Evolutionary conservation across 2,888 invertebrate species (phyloP), one percentile per base, ranked within the genome.

Genomic region (Nomada hirtipes): DNA sequence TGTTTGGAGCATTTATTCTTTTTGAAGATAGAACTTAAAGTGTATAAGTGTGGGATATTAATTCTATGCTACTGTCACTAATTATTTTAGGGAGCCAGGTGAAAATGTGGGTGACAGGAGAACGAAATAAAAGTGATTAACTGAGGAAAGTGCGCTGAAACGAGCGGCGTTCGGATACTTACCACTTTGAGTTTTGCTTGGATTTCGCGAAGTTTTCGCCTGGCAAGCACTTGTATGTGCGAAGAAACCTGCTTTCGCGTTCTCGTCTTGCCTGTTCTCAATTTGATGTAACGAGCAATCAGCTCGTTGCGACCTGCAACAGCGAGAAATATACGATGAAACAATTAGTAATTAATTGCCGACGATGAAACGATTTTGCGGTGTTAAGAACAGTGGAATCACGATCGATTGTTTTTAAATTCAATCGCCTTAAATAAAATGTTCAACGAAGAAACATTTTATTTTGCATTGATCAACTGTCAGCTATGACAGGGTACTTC

Each of bases 171-270:
- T 42, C 18, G 15, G 86, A 94, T 92, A 96, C 97, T 97, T 95
- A 98, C 97, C 96, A 98, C 98, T 97, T 99, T 99, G 92, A 98
- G 96, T 96, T 99, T 99, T 92, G 98, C 98, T 94, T 99, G 99
- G 91, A 99, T 98, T 95, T 99, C 99, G 91, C 99, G 96, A 91
- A 99, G 96, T 96, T 99, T 99, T 95, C 99, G 96, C 94, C 99
- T 96, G 90, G 99, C 99, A 94, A 99, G 96, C 93, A 99, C 99
- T 95, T 99, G 99, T 95, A 99, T 99, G 95, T 99, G 99, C 92
- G 99, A 99, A 92, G 99, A 99, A 93, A 99, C 99, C 95, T 99
- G 99, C 95, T 99, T 99, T 94, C 99, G 96, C 94, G 99, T 99
- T 94, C 99, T 97, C 95, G 99, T 99, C 95, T 99, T 99, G 89